Evolutionary conservation across 1,140 invertebrate species (phyloP), one percentile per base, ranked within the genome.

Genomic region (Eriocheir sinensis): DNA sequence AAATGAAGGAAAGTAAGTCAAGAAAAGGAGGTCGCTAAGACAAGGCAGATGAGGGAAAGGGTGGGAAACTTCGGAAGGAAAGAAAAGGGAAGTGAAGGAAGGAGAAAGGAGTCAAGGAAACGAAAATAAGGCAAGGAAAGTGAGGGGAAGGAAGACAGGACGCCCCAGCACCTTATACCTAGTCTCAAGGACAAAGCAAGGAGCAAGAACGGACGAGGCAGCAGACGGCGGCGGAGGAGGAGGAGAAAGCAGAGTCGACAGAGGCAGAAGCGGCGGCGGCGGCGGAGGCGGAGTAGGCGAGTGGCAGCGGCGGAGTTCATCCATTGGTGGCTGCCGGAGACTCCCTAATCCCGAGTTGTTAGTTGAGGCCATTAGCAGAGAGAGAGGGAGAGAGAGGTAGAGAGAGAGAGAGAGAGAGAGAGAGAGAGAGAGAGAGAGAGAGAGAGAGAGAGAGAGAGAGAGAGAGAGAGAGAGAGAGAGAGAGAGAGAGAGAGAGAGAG

Each of bases 281-380:
- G 9, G 8, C 41, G 44, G 48, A 60, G n/a, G n/a, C n/a, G n/a
- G n/a, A n/a, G n/a, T n/a, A n/a, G n/a, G n/a, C n/a, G n/a, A n/a
- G n/a, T n/a, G 44, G 15, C 38, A 34, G 85, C 60, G 72, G 91
- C 40, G 85, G 92, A 94, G 93, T 94, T 94, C 93, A 94, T 94
- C 93, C 93, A 94, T 91, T 94, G 89, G 93, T 91, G 88, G 93
- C 72, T 91, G 89, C 79, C 38, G 89, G 93, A 94, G 93, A 90
- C 86, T 90, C 89, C 93, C 93, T 94, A 94, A 94, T 94, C 93
- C 93, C 72, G 93, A 94, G 93, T 94, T 94, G 93, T 94, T 94
- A 94, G 93, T 94, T 94, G 93, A 91, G 85, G 93, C 93, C 86
- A 94, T 21, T 38, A 38, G 40, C 21, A 88, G 38, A 88, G 32